Evolutionary conservation across 2,797 vertebrate genomes (phyloP).

Genomic region (Glyptemys insculpta): DNA sequence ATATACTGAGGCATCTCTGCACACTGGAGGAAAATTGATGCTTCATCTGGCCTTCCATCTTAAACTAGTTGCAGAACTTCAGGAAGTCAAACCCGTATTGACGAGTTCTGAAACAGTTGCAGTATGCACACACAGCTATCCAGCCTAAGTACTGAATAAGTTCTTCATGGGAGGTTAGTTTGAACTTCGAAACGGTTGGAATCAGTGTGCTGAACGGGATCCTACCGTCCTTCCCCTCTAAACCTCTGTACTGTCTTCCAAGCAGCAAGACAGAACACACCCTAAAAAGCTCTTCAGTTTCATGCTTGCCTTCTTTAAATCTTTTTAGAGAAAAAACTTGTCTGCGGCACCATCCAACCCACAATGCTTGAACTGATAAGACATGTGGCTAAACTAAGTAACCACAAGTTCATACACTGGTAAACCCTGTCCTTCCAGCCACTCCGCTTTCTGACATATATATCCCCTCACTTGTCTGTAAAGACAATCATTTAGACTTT

Average conservation of each 20-base stretch:
- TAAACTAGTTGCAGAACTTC: not conserved
- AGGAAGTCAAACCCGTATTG: not conserved
- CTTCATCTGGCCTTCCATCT: not conserved
- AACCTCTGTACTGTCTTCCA: not conserved
- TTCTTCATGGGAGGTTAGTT: not conserved
- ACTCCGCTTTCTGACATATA: not conserved
- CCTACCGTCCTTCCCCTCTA: not conserved
- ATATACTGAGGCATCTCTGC: not conserved
- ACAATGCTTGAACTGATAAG: rapidly evolving
- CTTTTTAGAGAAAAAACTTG: not conserved
- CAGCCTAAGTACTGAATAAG: rapidly evolving
- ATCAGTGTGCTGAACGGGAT: not conserved
- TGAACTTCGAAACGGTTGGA: not conserved
- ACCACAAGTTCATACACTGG: not conserved
- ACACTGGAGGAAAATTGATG: rapidly evolving
- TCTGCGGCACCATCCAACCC: not conserved
- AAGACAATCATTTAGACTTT: not conserved
- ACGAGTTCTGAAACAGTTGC: rapidly evolving
- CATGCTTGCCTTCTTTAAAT: not conserved
- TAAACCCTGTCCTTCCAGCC: not conserved
- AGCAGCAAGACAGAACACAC: not conserved
- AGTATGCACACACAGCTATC: not conserved
- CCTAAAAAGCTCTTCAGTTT: not conserved
- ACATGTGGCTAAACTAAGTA: not conserved
- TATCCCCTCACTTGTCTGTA: not conserved